Evolutionary conservation across 2,113 vertebrate genomes (phyloP).

Genomic region (Pterocles gutturalis): DNA sequence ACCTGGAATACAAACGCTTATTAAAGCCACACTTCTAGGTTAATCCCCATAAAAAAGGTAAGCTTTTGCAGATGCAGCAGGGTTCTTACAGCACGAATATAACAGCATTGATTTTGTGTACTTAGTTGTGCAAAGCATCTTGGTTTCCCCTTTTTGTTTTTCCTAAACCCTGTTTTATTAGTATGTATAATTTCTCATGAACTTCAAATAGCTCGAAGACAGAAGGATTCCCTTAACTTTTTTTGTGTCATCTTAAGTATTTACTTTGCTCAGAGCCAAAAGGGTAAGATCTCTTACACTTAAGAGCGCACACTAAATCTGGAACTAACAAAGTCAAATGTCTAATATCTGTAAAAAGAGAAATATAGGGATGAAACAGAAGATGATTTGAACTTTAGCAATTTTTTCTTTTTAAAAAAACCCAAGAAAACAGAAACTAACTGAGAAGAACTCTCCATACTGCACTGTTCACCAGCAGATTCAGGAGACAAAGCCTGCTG

Average conservation of each 20-base stretch:
- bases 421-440: background rate
- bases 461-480: background rate
- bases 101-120: background rate
- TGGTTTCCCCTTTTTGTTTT: background rate
- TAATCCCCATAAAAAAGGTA: background rate
- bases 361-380: background rate
- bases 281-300: background rate
- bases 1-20: conserved; percentile 79
- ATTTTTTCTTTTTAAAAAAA: background rate
- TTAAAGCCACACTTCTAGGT: background rate
- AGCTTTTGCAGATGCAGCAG: background rate
- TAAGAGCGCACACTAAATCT: background rate
- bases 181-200: background rate
- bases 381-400: background rate
- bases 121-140: background rate
- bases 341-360: background rate
- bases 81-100: background rate
- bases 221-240: background rate
- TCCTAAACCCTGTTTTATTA: background rate
- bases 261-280: background rate
- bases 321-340: background rate
- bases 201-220: background rate
- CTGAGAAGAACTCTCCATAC: background rate
- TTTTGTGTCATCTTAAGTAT: background rate
- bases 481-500: background rate